Conservation (phyloP, 2,113 vertebrate genomes). For the Psittacula cyanocephala region DNA sequence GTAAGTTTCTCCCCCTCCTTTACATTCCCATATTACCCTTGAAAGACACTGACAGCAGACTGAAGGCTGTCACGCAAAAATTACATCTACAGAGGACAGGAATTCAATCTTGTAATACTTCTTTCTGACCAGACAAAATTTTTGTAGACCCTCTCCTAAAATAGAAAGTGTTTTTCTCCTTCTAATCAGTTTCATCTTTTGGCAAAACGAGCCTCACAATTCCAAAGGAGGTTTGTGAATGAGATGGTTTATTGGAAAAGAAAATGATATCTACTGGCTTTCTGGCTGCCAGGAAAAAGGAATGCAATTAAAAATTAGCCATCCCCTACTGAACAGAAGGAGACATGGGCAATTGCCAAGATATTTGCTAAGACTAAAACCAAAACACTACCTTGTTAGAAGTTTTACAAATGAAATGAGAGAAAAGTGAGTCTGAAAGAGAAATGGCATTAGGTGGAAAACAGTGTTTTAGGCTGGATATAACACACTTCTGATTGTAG, state of each 20-base stretch:
- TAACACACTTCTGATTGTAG: background rate
- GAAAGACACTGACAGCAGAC: constrained; percentile 36
- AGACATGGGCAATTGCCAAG: background rate
- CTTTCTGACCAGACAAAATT: background rate
- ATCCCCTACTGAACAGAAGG: background rate
- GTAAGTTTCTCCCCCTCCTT: background rate
- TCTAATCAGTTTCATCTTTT: background rate
- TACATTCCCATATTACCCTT: background rate
- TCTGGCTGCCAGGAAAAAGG: background rate
- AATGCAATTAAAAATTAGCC: background rate
- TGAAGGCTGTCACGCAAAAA: constrained; percentile 42
- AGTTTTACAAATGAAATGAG: background rate
- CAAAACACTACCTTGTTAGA: background rate
- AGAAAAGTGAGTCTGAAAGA: background rate
- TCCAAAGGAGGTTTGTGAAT: background rate
- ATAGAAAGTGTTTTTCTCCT: background rate
- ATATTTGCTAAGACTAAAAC: background rate
- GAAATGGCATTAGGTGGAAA: background rate
- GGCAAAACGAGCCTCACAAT: background rate
- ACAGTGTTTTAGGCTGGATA: background rate
- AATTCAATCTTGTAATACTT: constrained; percentile 39
- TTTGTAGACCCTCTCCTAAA: background rate
- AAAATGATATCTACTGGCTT: background rate
- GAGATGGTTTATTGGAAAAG: background rate
- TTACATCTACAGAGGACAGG: background rate